These are phyloP conservation scores for Ips typographus DNA, from an alignment of 1,140 invertebrate genomes.

Conservation along the genomic window DNA sequence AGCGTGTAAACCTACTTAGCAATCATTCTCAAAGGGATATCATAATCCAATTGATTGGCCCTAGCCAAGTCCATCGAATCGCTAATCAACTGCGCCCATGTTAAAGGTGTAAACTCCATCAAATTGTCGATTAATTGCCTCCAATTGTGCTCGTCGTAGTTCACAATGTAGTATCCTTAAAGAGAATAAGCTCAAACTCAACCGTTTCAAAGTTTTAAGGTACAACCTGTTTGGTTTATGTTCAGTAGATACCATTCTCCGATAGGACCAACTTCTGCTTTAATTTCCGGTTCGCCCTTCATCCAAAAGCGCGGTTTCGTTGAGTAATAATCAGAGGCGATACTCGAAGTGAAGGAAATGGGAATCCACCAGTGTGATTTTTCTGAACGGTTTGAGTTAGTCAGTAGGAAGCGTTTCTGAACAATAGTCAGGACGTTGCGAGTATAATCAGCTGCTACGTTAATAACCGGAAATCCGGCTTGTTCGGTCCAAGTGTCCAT, in stretches of 20 bases:
- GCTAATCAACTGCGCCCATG: conserved; percentile 77
- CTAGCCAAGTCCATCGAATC: conserved; percentile 78
- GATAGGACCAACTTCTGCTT: conserved; percentile 34
- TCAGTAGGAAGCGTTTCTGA: conserved; percentile 59
- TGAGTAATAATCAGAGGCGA: conserved; percentile 46
- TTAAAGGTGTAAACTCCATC: conserved; percentile 57
- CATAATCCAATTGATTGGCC: conserved; percentile 61
- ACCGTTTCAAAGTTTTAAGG: background rate
- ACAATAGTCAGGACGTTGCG: conserved; percentile 53
- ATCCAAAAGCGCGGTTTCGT: conserved; percentile 49
- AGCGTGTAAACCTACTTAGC: conserved; percentile 21
- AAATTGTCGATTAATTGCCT: conserved; percentile 60
- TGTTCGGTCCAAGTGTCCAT: conserved; percentile 84
- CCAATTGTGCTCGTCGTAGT: conserved; percentile 74
- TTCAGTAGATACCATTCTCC: conserved; percentile 48
- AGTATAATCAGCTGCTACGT: conserved; percentile 57
- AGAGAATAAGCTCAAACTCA: background rate
- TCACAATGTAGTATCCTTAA: conserved; percentile 71
- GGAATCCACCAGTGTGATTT: conserved; percentile 59
- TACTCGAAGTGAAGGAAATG: conserved; percentile 57
- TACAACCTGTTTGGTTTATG: conserved; percentile 46
- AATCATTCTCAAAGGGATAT: conserved; percentile 56
- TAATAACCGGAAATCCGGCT: conserved; percentile 79
- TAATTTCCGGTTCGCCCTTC: conserved; percentile 37
- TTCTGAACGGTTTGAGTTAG: conserved; percentile 24